Conservation (phyloP, 2,113 vertebrate genomes). For the Petroica traversi region DNA sequence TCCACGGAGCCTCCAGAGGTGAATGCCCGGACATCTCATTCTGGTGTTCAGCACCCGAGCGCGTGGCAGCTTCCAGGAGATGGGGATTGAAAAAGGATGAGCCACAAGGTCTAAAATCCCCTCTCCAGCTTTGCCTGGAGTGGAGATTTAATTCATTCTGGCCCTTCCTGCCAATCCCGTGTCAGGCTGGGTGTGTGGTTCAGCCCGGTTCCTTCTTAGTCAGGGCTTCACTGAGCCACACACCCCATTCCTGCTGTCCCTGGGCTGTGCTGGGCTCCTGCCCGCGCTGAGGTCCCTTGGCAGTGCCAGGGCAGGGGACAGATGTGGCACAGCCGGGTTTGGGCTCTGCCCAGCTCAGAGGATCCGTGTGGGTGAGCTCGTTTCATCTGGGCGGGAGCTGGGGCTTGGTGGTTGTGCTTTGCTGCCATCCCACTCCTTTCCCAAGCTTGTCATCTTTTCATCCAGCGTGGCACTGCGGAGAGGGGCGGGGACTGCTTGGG, state of each 20-base stretch:
- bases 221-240: background rate
- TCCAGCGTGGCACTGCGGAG: background rate
- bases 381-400: background rate
- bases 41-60: background rate
- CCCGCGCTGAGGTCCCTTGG: background rate
- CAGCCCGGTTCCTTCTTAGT: background rate
- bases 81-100: background rate
- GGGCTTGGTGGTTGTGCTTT: background rate
- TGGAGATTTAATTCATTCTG: background rate
- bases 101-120: background rate
- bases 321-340: background rate
- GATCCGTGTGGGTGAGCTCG: background rate
- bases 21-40: background rate
- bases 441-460: slow-evolving; percentile 2
- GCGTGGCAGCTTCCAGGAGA: slow-evolving; percentile 15
- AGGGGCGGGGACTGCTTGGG: background rate
- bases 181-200: background rate
- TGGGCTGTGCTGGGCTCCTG: background rate
- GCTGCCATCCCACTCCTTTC: slow-evolving; percentile 54
- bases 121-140: background rate
- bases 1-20: accelerated
- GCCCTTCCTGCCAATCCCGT: background rate
- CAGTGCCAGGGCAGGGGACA: background rate
- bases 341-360: background rate
- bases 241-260: background rate